Conservation (phyloP, 2,797 vertebrate genomes). For the Carapus acus region DNA sequence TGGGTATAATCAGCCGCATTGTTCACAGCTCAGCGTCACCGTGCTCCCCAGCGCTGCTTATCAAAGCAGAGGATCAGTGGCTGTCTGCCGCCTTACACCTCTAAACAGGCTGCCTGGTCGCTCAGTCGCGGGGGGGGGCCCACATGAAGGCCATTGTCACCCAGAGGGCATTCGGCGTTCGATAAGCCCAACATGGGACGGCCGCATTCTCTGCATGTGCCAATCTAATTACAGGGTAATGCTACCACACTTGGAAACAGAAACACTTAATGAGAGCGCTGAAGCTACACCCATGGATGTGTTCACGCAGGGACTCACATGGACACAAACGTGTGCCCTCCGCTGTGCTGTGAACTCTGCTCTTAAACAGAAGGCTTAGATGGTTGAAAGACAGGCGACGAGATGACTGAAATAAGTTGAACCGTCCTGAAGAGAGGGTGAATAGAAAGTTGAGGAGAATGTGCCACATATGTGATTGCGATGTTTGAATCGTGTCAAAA, state of each 20-base stretch:
- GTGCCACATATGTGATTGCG: slow-evolving; percentile 20
- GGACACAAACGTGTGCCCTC: slow-evolving; percentile 15
- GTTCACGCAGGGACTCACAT: slow-evolving; percentile 32
- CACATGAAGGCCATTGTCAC: slow-evolving; percentile 49
- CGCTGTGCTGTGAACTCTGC: slow-evolving; percentile 48
- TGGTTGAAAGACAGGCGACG: slow-evolving; percentile 33
- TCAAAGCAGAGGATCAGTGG: slow-evolving; percentile 38
- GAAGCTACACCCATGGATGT: slow-evolving; percentile 26
- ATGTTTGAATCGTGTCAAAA: slow-evolving; percentile 34
- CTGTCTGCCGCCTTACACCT: slow-evolving; percentile 38
- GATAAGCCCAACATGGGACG: slow-evolving; percentile 39
- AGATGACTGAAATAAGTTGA: slow-evolving; percentile 33
- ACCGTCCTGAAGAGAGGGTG: slow-evolving; percentile 26
- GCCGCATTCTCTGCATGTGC: slow-evolving; percentile 50
- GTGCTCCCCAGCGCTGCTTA: slow-evolving; percentile 34
- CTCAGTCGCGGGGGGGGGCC: slow-evolving; percentile 28
- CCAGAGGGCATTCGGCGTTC: slow-evolving; percentile 33
- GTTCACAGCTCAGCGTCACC: slow-evolving; percentile 39
- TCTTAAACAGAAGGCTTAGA: slow-evolving; percentile 45
- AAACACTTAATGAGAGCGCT: slow-evolving; percentile 17
- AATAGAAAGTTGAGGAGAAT: slow-evolving; percentile 23
- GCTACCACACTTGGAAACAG: slow-evolving; percentile 49
- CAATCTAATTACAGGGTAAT: slow-evolving; percentile 61
- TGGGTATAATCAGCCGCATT: slow-evolving; percentile 50
- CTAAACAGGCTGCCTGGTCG: slow-evolving; percentile 26